A percentile compares a stretch with the other conserved stretches of the same genome.
These are phyloP conservation scores for Mythimna impura DNA, from an alignment of 2,888 invertebrate genomes.

Conservation along the genomic window DNA sequence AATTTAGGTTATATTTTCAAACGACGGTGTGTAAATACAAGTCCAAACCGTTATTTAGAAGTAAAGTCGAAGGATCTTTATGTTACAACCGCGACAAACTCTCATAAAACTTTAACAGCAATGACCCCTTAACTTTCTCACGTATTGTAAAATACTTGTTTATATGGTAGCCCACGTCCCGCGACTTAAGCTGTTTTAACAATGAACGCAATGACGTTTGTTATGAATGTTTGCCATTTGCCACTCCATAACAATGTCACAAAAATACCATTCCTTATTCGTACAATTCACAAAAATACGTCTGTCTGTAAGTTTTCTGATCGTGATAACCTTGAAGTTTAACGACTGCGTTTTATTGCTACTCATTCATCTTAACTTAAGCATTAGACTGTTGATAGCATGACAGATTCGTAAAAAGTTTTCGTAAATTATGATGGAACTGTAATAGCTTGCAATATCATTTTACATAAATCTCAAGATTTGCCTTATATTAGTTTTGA, in stretches of 20 bases:
- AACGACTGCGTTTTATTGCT: constrained; percentile 45
- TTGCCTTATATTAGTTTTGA: background rate
- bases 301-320: constrained; percentile 51
- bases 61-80: constrained; percentile 37
- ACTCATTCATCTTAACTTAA: constrained; percentile 45
- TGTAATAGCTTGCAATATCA: background rate
- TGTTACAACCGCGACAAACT: constrained; percentile 66
- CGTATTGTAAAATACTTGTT: constrained; percentile 68
- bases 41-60: constrained; percentile 45
- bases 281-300: constrained; percentile 60
- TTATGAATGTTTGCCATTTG: constrained; percentile 57
- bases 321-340: constrained; percentile 63
- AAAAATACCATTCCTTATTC: constrained; percentile 67
- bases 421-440: constrained; percentile 1
- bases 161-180: constrained; percentile 64
- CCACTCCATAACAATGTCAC: constrained; percentile 62
- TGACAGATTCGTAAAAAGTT: background rate
- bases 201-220: constrained; percentile 51
- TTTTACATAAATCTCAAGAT: background rate
- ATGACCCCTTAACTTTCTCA: constrained; percentile 74
- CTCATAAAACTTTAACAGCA: constrained; percentile 73
- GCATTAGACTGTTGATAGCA: constrained; percentile 10
- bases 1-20: background rate
- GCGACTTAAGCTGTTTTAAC: constrained; percentile 70
- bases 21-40: constrained; percentile 1